Evolutionary conservation across 2,113 vertebrate species (phyloP).

Genomic region (Leiothrix lutea): DNA sequence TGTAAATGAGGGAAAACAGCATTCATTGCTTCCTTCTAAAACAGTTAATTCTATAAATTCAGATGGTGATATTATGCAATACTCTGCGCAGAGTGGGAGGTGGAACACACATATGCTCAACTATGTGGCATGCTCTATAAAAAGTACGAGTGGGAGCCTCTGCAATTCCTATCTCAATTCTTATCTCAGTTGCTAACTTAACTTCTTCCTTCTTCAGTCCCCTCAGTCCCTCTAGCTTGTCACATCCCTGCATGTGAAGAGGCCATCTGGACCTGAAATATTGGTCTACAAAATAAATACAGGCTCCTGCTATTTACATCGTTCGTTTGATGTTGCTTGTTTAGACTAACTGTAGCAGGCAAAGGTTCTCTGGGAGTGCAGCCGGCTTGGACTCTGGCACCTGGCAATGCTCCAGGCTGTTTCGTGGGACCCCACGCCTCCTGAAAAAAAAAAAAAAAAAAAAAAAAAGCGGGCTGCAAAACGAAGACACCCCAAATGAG

Average conservation of each 20-base stretch:
- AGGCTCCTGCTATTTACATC: not conserved
- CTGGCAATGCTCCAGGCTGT: rapidly evolving
- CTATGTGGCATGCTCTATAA: not conserved
- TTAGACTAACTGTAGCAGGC: not conserved
- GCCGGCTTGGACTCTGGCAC: not conserved
- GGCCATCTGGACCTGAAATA: not conserved
- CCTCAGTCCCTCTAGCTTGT: not conserved
- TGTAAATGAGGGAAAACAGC: not conserved
- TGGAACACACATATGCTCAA: not conserved
- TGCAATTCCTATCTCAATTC: not conserved
- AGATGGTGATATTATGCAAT: constrained; percentile 1
- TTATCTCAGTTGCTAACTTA: not conserved
- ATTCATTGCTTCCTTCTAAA: not conserved
- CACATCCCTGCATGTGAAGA: not conserved
- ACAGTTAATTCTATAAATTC: constrained; percentile 3
- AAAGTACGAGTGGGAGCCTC: not conserved
- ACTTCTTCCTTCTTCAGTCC: not conserved
- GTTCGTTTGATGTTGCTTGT: not conserved
- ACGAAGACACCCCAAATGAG: not conserved
- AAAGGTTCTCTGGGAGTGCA: not conserved
- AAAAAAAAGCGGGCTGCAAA: rapidly evolving
- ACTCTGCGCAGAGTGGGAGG: not conserved
- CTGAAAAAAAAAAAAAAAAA: not conserved
- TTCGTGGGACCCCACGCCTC: not conserved
- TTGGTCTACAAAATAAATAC: not conserved